These are phyloP conservation scores for Trogon melanurus DNA, from an alignment of 2,113 vertebrate species.

Conservation along the genomic window DNA sequence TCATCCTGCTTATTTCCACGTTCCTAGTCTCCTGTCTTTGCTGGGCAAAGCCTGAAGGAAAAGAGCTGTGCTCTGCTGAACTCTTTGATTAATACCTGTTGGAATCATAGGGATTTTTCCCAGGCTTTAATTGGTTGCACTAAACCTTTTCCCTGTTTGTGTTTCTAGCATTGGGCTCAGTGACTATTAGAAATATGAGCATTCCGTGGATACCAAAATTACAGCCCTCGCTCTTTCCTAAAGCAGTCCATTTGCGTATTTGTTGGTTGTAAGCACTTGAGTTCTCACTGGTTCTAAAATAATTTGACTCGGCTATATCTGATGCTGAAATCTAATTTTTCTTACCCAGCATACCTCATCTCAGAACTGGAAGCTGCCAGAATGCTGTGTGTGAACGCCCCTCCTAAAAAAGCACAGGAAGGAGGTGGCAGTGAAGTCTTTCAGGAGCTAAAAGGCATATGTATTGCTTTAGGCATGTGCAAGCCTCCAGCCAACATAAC, in stretches of 20 bases:
- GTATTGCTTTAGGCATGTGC: slow-evolving; percentile 96
- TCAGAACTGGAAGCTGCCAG: slow-evolving; percentile 96
- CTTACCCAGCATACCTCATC: slow-evolving; percentile 90
- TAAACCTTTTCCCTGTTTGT: background rate
- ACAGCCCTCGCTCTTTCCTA: background rate
- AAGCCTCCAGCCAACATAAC: slow-evolving; percentile 97
- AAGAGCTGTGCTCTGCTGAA: background rate
- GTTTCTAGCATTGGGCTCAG: background rate
- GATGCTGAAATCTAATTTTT: slow-evolving; percentile 71
- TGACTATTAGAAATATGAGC: background rate
- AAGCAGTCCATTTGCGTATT: background rate
- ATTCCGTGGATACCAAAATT: background rate
- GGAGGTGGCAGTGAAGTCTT: slow-evolving; percentile 89
- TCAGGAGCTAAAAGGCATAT: slow-evolving; percentile 95
- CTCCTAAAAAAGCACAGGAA: slow-evolving; percentile 88
- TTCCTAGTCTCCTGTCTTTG: slow-evolving; percentile 18
- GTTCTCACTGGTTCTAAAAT: slow-evolving; percentile 40
- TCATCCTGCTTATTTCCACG: background rate
- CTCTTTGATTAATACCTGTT: background rate
- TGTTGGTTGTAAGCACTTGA: background rate
- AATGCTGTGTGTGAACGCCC: slow-evolving; percentile 90
- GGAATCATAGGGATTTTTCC: background rate
- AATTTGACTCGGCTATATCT: slow-evolving; percentile 54
- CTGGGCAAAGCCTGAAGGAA: slow-evolving; percentile 22
- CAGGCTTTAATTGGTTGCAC: background rate